Evolutionary conservation across 2,113 vertebrate species (phyloP), one percentile per base, ranked within the genome.

Genomic region (Apodemus speciosus): DNA sequence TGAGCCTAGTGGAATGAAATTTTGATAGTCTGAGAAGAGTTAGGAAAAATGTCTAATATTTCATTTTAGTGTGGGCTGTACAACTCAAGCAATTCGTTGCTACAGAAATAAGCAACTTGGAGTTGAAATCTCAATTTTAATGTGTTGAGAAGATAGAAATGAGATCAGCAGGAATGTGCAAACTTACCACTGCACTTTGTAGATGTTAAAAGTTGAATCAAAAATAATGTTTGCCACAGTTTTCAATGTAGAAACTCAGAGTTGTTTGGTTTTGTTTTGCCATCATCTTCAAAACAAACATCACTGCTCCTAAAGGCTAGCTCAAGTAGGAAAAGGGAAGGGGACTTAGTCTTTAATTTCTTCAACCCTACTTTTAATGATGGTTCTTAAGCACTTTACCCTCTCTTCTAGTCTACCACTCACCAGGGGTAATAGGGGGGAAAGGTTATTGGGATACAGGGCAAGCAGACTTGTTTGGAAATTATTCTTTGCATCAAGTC

Each of bases 21-120:
- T 81, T n/a, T 94, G 51, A 84, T 77, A 49, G 8, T 72, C n/a
- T 68, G 14, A 72, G 64, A 89, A 86, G 32, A 80, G 27, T 85
- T n/a, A 89, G 16, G 38, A 94, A 94, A 53, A 96, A 92, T 69
- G 38, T 69, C 89, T 71, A 92, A 32, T 71, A 73, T 51, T 93
- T 93, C 71, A 93, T 89, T 92, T 90, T 58, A 73, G 0, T 71
- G 1, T 96, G 23, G n/a, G n/a, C n/a, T 79, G 8, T 58, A 92
- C 64, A 88, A 88, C 68, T 92, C 2, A 53, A 77, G 27, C 16
- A 77, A 14, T 83, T 92, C 30, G 7, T 2, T 64, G 10, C 51
- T 69, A 89, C 0, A 84, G 30, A 77, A 91, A 91, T 75, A 87
- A 92, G 43, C 32, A 87, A 79, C 27, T 85, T 68, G 75, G 30